phyloP scores from a whole-genome alignment of 2,888 invertebrate genomes.

The Anthophora plumipes region DNA sequence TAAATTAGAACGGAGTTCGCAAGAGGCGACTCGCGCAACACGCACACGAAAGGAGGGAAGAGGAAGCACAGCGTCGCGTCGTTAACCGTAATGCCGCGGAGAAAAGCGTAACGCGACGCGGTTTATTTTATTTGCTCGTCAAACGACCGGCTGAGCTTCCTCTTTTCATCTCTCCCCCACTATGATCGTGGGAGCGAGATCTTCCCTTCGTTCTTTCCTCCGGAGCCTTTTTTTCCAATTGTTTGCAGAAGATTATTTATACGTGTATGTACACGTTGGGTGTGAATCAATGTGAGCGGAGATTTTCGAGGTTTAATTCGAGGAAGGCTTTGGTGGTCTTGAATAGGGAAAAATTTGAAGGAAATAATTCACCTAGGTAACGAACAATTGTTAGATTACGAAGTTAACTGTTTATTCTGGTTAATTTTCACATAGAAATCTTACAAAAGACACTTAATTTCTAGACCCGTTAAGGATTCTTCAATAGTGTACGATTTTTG shows the following conservation, averaged over 20 bases:
- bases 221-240: background rate
- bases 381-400: no score
- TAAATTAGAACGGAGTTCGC: constrained; percentile 68
- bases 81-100: constrained; percentile 52
- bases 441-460: no score
- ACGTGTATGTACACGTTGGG: no score
- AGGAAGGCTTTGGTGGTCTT: no score
- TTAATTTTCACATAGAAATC: no score
- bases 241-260: background rate
- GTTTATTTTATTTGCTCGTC: constrained; percentile 37
- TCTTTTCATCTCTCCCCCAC: background rate
- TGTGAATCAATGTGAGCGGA: no score
- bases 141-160: background rate
- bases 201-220: background rate
- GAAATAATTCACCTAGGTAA: no score
- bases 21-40: constrained; percentile 20
- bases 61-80: constrained; percentile 15
- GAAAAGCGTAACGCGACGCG: constrained; percentile 50
- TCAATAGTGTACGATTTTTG: no score
- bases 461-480: no score
- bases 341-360: no score
- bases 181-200: constrained; percentile 6
- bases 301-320: no score
- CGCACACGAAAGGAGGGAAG: background rate
- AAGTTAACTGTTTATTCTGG: no score